phyloP scores from a whole-genome alignment of 1,140 invertebrate species.

The Homarus americanus region DNA sequence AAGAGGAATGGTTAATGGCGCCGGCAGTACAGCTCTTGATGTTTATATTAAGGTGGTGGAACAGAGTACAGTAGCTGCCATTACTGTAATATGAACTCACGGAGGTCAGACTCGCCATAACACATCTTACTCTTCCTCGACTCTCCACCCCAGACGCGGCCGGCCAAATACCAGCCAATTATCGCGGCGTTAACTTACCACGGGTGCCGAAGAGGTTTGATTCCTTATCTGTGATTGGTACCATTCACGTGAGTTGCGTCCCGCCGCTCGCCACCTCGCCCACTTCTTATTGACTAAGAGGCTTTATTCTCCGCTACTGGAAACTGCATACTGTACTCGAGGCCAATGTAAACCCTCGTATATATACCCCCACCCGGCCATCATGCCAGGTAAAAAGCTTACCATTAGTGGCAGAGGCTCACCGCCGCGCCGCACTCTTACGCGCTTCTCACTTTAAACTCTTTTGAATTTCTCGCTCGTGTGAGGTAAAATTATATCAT shows the following conservation, averaged over 20 bases:
- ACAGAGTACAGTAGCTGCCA: background rate
- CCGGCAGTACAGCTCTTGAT: no score
- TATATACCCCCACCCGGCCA: background rate
- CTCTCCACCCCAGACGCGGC: background rate
- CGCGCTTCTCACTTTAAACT: background rate
- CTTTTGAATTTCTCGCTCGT: background rate
- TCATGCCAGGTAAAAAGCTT: slow-evolving; percentile 9
- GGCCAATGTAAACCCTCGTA: slow-evolving; percentile 48
- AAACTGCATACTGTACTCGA: slow-evolving; percentile 34
- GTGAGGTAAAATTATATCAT: background rate
- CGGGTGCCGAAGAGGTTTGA: slow-evolving; percentile 21
- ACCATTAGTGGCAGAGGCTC: background rate
- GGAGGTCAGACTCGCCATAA: background rate
- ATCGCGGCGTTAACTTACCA: slow-evolving; percentile 34
- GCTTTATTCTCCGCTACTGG: slow-evolving; percentile 37
- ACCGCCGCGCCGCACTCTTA: background rate
- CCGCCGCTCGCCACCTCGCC: background rate
- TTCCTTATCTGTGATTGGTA: slow-evolving; percentile 60
- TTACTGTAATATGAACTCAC: background rate
- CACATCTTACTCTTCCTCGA: background rate
- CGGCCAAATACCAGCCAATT: slow-evolving; percentile 44
- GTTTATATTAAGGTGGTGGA: no score
- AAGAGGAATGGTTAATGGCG: no score
- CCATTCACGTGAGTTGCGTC: slow-evolving; percentile 27
- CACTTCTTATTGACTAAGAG: slow-evolving; percentile 18